These are phyloP conservation scores for Ecliptopera silaceata DNA, from an alignment of 2,888 invertebrate genomes.

Conservation along the genomic window DNA sequence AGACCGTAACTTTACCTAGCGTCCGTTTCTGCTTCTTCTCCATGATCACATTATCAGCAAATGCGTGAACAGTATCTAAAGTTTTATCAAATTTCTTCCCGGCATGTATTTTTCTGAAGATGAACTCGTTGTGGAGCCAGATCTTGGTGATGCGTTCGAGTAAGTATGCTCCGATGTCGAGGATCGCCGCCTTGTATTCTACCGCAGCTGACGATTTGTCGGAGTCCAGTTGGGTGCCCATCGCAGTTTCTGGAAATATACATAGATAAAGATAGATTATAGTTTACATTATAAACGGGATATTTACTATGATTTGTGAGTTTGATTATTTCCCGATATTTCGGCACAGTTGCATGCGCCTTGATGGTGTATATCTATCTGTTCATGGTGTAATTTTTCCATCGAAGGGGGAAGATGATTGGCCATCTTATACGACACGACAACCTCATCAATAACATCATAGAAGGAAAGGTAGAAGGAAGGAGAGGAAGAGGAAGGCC, in stretches of 20 bases:
- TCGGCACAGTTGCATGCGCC: too few relatives aligned
- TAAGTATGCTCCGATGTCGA: constrained; percentile 54
- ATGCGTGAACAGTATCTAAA: constrained; percentile 73
- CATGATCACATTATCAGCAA: constrained; percentile 80
- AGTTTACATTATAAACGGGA: too few relatives aligned
- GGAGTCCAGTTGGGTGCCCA: constrained; percentile 82
- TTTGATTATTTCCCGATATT: too few relatives aligned
- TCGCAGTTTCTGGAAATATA: constrained; percentile 82
- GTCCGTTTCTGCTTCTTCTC: constrained; percentile 58
- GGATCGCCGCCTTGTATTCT: constrained; percentile 78
- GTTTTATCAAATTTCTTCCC: constrained; percentile 76
- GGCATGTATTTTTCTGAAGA: constrained; percentile 69
- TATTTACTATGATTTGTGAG: too few relatives aligned
- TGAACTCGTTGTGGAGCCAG: constrained; percentile 80
- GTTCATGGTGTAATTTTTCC: too few relatives aligned
- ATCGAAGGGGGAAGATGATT: too few relatives aligned
- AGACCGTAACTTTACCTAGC: constrained; percentile 10
- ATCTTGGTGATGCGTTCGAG: constrained; percentile 63
- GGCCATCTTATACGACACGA: too few relatives aligned
- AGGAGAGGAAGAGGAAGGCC: too few relatives aligned
- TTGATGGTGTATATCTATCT: too few relatives aligned
- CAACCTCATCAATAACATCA: too few relatives aligned
- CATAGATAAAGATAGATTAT: too few relatives aligned
- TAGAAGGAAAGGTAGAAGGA: too few relatives aligned
- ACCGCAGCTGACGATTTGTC: constrained; percentile 60